Evolutionary conservation across 2,797 vertebrate genomes (phyloP), one percentile per base, ranked within the genome.

Genomic region (Atherinosoma microstoma): DNA sequence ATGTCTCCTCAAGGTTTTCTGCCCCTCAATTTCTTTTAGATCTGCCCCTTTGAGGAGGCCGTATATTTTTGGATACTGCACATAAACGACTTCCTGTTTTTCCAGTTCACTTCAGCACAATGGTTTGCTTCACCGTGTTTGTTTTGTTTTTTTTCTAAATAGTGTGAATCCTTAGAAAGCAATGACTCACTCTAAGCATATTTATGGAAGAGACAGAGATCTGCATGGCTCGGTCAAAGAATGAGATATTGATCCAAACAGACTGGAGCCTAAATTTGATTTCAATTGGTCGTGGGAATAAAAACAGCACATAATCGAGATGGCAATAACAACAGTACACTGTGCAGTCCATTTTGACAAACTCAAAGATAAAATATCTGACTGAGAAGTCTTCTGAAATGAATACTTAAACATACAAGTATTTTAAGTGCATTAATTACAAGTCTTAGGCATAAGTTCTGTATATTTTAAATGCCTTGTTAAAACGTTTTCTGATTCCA

Each of bases 171-270:
- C 49, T 58, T 15, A 54, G 70, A 87, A 76, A 69, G 30, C 71
- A 34, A 64, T 87, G 68, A 87, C 82, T 90, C 74, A 77, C 47
- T 81, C 30, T 71, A 30, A 75, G 53, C 61, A 54, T 66, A 75
- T 87, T 83, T 74, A 87, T 74, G 65, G 84, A 70, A 56, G 65
- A 75, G 61, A 58, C 30, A 68, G 70, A 57, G 72, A 84, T 70
- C 64, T 56, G 22, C 80, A 76, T 16, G 73, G 54, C 51, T 75
- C 51, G 73, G 69, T 82, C 68, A 80, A 32, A 70, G 64, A 82
- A 86, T 76, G 63, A 81, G 65, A 61, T 85, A 89, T 90, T 86
- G 87, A 92, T 85, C 85, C 64, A 49, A 67, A 49, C 53, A 84
- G 76, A 81, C 66, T 69, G 56, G n/a, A 53, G 65, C 68, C 67